phyloP scores from a whole-genome alignment of 2,888 invertebrate genomes.

The Polyommatus icarus region DNA sequence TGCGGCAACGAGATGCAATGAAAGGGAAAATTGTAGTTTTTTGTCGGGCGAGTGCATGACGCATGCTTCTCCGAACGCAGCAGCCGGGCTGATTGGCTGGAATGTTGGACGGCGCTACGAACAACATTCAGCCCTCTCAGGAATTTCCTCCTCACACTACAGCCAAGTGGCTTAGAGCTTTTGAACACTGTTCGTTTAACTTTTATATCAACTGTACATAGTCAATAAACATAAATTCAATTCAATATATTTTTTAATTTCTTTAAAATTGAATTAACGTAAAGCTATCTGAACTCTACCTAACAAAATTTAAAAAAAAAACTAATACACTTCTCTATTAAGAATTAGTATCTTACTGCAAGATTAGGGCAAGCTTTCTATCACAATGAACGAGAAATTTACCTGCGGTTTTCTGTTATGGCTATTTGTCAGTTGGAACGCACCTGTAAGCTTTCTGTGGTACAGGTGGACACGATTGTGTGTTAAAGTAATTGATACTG shows the following conservation, averaged over 20 bases:
- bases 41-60: slow-evolving; percentile 65
- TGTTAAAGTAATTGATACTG: neutral
- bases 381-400: neutral
- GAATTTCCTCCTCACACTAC: slow-evolving; percentile 47
- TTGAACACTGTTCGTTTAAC: neutral
- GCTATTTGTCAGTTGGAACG: slow-evolving; percentile 14
- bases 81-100: slow-evolving; percentile 57
- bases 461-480: neutral
- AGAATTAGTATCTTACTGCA: neutral
- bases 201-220: neutral
- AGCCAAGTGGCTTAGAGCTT: neutral
- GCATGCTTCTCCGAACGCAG: slow-evolving; percentile 65
- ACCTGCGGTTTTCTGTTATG: neutral
- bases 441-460: neutral
- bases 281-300: neutral
- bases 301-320: neutral
- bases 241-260: no score
- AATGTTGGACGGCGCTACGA: slow-evolving; percentile 44
- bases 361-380: neutral
- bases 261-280: no score
- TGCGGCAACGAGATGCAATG: slow-evolving; percentile 63
- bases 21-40: slow-evolving; percentile 77
- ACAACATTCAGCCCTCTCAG: slow-evolving; percentile 44
- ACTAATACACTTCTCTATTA: neutral
- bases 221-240: no score